These are phyloP conservation scores for Linyphia triangularis DNA, from an alignment of 2,888 invertebrate species.

Conservation along the genomic window DNA sequence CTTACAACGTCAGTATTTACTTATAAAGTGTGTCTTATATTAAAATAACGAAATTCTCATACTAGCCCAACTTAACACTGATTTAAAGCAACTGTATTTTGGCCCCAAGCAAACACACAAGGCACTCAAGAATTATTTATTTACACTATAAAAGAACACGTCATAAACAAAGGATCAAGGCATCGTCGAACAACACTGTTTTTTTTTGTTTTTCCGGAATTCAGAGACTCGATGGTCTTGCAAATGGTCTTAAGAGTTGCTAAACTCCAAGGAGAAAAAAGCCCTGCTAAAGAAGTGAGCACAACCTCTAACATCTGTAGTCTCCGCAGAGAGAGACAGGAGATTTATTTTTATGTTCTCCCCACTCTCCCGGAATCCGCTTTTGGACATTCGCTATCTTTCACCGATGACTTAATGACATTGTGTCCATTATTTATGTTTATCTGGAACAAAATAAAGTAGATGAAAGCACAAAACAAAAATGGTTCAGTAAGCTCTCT, in stretches of 20 bases:
- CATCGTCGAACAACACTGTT: neutral
- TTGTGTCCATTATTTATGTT: constrained; percentile 47
- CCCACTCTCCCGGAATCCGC: neutral
- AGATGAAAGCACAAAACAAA: neutral
- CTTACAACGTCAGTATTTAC: too few species aligned
- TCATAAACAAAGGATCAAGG: neutral
- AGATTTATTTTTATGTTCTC: constrained; percentile 60
- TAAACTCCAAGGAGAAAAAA: neutral
- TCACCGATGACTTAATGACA: constrained; percentile 47
- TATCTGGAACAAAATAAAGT: neutral
- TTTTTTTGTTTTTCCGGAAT: neutral
- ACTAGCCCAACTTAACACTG: neutral
- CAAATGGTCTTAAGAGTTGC: constrained; percentile 13
- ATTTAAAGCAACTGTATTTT: neutral
- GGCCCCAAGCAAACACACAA: neutral
- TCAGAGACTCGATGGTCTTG: neutral
- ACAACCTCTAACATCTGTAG: constrained; percentile 48
- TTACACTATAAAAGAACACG: neutral
- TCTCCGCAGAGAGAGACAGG: neutral
- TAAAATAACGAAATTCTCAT: neutral
- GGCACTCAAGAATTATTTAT: neutral
- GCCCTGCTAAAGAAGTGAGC: neutral
- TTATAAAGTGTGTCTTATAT: too few species aligned
- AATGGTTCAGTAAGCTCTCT: neutral
- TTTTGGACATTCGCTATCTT: constrained; percentile 36